Base-by-base conservation (phyloP, 2,797 vertebrate species). In the Danio tinwini region DNA sequence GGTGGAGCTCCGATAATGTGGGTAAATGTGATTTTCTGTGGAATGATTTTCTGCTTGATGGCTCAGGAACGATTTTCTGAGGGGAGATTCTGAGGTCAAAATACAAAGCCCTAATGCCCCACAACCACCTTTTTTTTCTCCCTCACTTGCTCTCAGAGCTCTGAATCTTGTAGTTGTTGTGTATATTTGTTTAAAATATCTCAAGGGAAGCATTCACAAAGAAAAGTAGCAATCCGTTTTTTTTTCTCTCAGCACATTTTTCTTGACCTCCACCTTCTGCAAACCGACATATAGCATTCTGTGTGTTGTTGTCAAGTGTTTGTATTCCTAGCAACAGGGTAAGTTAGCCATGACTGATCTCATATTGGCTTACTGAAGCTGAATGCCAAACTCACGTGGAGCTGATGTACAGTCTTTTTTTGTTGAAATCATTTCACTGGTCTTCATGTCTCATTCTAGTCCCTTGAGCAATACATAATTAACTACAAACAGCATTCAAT, bases 281-380 rank as follows among this genome's bases (percentile, higher is more conserved):
- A 89, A 86, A 86, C 86, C 84, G 80, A 75, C 84, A 89, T 90
- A 83, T 78, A 86, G 88, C 89, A 88, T 90, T 91, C 81, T 87
- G 87, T 89, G 84, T 58, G 83, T 92, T 86, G 87, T 89, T 92
- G 87, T 90, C 90, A 90, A 90, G 88, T 86, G 90, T 93, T 91
- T 91, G 86, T 93, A 92, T 90, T 90, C 88, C 91, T 91, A 91
- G 92, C 89, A 91, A 93, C 93, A 93, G 92, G 92, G 93, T 94
- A 93, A 93, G 88, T 92, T 91, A 89, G 90, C 90, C 87, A 88
- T 92, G 91, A 91, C 92, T 91, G 90, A 92, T 89, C 86, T 91
- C 88, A 88, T 88, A 82, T 87, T 89, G 89, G 91, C 91, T 93
- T 91, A 86, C 88, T 90, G 90, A 92, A 93, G 90, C 91, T 90